Conservation (phyloP, 2,888 invertebrate species). For the Prosapia bicincta region DNA sequence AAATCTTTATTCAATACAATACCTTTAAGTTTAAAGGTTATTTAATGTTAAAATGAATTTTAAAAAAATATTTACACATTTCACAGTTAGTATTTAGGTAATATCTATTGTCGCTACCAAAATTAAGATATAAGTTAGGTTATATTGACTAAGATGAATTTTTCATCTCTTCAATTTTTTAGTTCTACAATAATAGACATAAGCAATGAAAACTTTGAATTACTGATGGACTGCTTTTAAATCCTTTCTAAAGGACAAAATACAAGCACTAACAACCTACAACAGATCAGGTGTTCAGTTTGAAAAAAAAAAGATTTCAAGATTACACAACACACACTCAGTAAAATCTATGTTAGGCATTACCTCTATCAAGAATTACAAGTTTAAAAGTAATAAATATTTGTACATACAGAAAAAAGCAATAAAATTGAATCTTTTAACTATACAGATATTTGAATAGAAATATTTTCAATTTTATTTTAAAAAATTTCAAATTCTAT, state of each 20-base stretch:
- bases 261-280: neutral
- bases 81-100: no score
- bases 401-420: neutral
- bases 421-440: neutral
- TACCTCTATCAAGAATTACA: neutral
- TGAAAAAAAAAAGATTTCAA: neutral
- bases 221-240: neutral
- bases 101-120: no score
- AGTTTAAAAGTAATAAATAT: neutral
- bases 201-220: no score
- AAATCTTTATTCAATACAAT: no score
- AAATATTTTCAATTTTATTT: neutral
- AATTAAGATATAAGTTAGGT: no score
- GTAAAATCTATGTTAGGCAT: neutral
- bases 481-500: no score
- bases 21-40: no score
- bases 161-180: no score
- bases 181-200: no score
- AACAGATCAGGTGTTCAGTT: neutral
- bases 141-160: no score
- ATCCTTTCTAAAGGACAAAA: neutral
- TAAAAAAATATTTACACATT: no score
- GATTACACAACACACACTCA: neutral
- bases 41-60: no score
- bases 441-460: neutral